A percentile compares a stretch with the other conserved stretches of the same genome.
phyloP scores from a whole-genome alignment of 92 coral and sea anemone genomes.

The Siderastrea siderea region DNA sequence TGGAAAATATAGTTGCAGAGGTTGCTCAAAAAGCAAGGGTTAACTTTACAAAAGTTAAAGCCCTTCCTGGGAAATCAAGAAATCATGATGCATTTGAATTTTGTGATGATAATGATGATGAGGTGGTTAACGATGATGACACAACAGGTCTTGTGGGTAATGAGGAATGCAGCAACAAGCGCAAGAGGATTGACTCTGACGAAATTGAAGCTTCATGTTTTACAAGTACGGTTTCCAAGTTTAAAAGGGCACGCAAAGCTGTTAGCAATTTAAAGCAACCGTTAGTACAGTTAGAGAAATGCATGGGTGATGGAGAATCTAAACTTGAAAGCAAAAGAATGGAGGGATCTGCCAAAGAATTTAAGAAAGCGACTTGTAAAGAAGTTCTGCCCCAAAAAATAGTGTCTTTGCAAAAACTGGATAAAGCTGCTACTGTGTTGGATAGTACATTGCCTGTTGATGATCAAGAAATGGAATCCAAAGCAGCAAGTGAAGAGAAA shows the following conservation, averaged over 20 bases:
- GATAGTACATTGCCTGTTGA: background rate
- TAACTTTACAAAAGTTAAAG: background rate
- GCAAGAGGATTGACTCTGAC: constrained; percentile 40
- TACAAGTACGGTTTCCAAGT: background rate
- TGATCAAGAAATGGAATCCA: background rate
- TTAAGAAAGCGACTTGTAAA: background rate
- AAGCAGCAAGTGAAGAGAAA: background rate
- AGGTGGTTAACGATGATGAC: background rate
- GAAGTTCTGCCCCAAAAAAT: background rate
- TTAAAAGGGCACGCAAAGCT: constrained; percentile 38
- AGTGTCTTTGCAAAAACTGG: background rate
- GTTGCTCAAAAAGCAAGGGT: background rate
- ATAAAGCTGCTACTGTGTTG: background rate
- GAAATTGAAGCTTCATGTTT: constrained; percentile 14
- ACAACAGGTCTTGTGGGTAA: background rate
- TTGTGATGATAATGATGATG: background rate
- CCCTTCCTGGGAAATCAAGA: background rate
- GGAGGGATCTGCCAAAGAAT: background rate
- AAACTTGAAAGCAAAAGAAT: background rate
- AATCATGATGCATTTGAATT: constrained; percentile 22
- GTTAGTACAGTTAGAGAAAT: constrained; percentile 1
- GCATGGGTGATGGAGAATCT: background rate
- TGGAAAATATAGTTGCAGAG: background rate
- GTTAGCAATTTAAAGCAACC: constrained; percentile 18
- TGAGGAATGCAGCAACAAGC: background rate